Evolutionary conservation across 2,888 invertebrate species (phyloP).

Genomic region (Trilocha varians): DNA sequence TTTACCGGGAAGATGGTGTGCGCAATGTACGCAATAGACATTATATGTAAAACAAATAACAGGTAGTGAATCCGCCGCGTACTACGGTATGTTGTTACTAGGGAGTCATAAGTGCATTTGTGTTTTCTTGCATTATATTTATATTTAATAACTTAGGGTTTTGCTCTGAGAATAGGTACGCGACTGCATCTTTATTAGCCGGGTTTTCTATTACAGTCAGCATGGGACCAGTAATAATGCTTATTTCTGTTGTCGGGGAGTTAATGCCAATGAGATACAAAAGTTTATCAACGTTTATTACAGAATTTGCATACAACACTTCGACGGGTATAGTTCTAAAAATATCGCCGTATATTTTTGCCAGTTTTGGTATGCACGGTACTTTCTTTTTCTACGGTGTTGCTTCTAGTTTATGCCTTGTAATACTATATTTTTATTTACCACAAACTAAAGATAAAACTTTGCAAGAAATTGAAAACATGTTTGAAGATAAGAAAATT

Average conservation of each 20-base stretch:
- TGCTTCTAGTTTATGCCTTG: conserved; percentile 12
- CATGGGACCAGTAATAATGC: conserved; percentile 7
- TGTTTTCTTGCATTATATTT: conserved; percentile 6
- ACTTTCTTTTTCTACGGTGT: conserved; percentile 23
- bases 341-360: conserved; percentile 19
- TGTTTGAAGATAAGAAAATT: too few species aligned
- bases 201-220: conserved; percentile 6
- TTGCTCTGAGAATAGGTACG: conserved; percentile 1
- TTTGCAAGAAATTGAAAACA: too few species aligned
- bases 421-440: conserved; percentile 19
- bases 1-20: too few species aligned
- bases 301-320: conserved; percentile 13
- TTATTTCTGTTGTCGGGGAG: conserved; percentile 4
- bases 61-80: too few species aligned
- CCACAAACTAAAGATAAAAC: too few species aligned
- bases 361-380: conserved; percentile 19
- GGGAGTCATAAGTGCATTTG: background rate
- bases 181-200: conserved; percentile 4
- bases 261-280: too few species aligned
- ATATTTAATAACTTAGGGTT: conserved; percentile 1
- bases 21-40: too few species aligned
- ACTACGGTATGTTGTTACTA: too few species aligned
- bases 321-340: conserved; percentile 19
- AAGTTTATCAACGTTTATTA: conserved; percentile 14
- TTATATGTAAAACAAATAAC: too few species aligned